phyloP scores from a whole-genome alignment of 2,888 invertebrate genomes.

The Criorhina ranunculi region DNA sequence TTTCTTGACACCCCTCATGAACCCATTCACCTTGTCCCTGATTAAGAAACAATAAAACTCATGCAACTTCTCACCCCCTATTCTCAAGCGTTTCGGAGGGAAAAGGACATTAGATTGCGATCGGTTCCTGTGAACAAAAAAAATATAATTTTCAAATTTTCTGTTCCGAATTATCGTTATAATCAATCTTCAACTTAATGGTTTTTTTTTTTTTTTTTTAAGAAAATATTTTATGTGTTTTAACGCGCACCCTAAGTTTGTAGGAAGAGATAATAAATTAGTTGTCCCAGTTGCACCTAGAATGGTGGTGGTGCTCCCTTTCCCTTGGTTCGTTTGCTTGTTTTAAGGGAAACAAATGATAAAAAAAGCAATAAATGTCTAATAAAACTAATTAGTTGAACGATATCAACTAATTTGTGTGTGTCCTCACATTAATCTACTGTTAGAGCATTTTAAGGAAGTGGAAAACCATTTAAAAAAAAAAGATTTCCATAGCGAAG shows the following conservation, averaged over 20 bases:
- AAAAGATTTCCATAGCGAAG: slow-evolving; percentile 27
- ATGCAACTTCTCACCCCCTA: slow-evolving; percentile 29
- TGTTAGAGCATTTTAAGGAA: slow-evolving; percentile 55
- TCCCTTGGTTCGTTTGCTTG: neutral
- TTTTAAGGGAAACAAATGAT: slow-evolving; percentile 70
- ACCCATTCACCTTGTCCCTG: slow-evolving; percentile 39
- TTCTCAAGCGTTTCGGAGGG: neutral
- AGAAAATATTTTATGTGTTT: slow-evolving; percentile 55
- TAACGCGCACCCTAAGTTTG: slow-evolving; percentile 61
- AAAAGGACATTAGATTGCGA: slow-evolving; percentile 3
- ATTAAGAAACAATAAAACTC: slow-evolving; percentile 66
- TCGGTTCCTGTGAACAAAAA: slow-evolving; percentile 47
- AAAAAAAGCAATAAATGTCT: slow-evolving; percentile 75
- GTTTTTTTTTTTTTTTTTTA: slow-evolving; percentile 33
- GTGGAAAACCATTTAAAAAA: slow-evolving; percentile 49
- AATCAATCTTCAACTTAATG: slow-evolving; percentile 70
- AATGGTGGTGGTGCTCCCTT: slow-evolving; percentile 15
- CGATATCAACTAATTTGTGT: slow-evolving; percentile 65
- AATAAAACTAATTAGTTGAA: slow-evolving; percentile 72
- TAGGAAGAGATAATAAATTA: slow-evolving; percentile 68
- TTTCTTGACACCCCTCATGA: slow-evolving; percentile 38
- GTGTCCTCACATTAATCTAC: slow-evolving; percentile 64
- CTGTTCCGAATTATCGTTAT: slow-evolving; percentile 57
- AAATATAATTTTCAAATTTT: slow-evolving; percentile 47
- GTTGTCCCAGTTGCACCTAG: slow-evolving; percentile 67